A percentile compares a stretch with the other conserved stretches of the same genome.
These are phyloP conservation scores for Hypotaenidia okinawae DNA, from an alignment of 2,797 vertebrate genomes.

Conservation along the genomic window DNA sequence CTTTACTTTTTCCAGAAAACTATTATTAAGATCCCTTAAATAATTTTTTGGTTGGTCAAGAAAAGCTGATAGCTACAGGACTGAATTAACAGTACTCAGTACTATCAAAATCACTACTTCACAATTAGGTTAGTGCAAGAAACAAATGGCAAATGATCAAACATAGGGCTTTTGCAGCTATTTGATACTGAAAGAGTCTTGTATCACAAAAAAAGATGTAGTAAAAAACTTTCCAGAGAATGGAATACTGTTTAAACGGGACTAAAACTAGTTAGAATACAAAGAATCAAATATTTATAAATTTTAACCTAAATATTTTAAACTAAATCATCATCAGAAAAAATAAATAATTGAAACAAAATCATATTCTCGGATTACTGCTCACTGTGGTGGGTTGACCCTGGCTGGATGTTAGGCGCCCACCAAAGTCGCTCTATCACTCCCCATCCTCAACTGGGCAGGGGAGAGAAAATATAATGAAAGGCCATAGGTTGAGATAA, in stretches of 20 bases:
- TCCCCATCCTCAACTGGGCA: neutral
- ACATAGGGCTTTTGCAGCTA: neutral
- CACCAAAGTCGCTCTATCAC: neutral
- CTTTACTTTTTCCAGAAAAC: neutral
- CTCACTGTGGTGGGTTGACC: neutral
- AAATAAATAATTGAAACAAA: neutral
- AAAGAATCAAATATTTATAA: neutral
- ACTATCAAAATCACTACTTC: neutral
- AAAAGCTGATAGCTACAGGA: neutral
- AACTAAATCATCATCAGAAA: neutral
- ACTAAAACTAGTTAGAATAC: neutral
- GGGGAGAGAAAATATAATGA: neutral
- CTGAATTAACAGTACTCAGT: neutral
- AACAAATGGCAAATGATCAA: neutral
- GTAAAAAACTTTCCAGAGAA: neutral
- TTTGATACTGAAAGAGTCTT: neutral
- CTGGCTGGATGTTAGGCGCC: neutral
- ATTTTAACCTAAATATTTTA: neutral
- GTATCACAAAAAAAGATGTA: neutral
- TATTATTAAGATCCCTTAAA: neutral
- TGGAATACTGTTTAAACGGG: neutral
- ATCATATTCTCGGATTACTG: neutral
- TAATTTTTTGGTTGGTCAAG: neutral
- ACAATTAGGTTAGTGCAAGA: neutral
- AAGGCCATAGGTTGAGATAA: neutral